A percentile compares a stretch with the other conserved stretches of the same genome.
Conservation (phyloP, 2,113 vertebrate genomes). For the Macrotus californicus region DNA sequence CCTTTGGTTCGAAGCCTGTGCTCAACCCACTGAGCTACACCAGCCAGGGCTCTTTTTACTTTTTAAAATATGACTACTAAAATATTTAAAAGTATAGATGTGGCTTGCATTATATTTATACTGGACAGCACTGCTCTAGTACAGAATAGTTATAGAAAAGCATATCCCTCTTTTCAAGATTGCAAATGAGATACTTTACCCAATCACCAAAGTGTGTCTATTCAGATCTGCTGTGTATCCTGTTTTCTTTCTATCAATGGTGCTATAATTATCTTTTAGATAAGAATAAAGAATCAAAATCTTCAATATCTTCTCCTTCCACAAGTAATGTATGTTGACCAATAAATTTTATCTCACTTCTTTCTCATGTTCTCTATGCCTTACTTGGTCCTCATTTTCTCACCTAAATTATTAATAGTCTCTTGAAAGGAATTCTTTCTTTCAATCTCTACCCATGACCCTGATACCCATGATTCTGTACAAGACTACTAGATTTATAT, state of each 20-base stretch:
- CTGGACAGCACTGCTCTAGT: background rate
- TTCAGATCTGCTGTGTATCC: background rate
- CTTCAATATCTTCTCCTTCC: background rate
- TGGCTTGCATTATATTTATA: background rate
- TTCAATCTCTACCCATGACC: background rate
- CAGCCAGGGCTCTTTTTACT: background rate
- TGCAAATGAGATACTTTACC: background rate
- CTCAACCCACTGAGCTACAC: too few species aligned
- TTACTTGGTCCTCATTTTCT: background rate
- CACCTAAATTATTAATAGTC: background rate
- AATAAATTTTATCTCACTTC: background rate
- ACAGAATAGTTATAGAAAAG: background rate
- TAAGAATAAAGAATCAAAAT: constrained; percentile 3
- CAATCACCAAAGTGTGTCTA: background rate
- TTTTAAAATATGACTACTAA: background rate
- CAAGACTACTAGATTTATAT: background rate
- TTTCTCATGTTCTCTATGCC: background rate
- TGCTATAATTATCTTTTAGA: background rate
- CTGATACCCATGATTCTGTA: background rate
- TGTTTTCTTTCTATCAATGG: background rate
- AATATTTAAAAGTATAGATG: background rate
- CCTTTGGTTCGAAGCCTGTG: too few species aligned
- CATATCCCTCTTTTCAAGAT: constrained; percentile 5
- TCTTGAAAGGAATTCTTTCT: background rate
- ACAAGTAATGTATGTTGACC: background rate